Conservation (phyloP, 2,113 vertebrate genomes). For the Oxyura jamaicensis region DNA sequence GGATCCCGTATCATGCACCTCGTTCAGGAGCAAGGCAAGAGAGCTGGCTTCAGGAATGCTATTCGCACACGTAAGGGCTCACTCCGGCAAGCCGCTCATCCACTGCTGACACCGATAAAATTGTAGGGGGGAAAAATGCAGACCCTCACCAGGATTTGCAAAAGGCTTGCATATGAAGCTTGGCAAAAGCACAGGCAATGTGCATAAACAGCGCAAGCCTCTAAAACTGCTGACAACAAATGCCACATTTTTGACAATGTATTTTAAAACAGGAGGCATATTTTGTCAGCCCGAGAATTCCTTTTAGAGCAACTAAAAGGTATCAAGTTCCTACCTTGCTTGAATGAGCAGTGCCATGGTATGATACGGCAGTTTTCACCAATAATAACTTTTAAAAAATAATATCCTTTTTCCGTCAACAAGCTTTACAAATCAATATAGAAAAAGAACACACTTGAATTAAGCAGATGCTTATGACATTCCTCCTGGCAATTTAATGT, state of each 20-base stretch:
- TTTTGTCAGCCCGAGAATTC: background rate
- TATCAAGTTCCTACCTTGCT: background rate
- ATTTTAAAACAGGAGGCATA: background rate
- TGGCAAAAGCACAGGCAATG: rapidly evolving
- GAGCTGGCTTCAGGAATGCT: rapidly evolving
- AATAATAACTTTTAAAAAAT: background rate
- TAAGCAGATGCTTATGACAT: conserved; percentile 54
- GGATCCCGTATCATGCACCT: background rate
- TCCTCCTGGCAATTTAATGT: conserved; percentile 50
- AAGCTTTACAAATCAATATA: background rate
- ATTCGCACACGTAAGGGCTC: rapidly evolving
- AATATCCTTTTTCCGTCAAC: background rate
- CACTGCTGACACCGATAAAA: background rate
- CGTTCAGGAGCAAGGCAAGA: background rate
- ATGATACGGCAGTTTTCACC: background rate
- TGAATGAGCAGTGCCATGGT: background rate
- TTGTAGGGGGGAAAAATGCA: background rate
- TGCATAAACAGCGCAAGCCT: background rate
- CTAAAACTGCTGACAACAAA: background rate
- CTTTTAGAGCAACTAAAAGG: background rate
- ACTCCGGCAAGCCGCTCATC: background rate
- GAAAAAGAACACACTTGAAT: conserved; percentile 11
- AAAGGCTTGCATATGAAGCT: background rate
- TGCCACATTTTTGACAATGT: background rate
- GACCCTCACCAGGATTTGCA: rapidly evolving